Percentiles rank a stretch among this genome's conserved stretches.
Conservation (phyloP, 2,797 vertebrate species). For the Periophthalmus magnuspinnatus region DNA sequence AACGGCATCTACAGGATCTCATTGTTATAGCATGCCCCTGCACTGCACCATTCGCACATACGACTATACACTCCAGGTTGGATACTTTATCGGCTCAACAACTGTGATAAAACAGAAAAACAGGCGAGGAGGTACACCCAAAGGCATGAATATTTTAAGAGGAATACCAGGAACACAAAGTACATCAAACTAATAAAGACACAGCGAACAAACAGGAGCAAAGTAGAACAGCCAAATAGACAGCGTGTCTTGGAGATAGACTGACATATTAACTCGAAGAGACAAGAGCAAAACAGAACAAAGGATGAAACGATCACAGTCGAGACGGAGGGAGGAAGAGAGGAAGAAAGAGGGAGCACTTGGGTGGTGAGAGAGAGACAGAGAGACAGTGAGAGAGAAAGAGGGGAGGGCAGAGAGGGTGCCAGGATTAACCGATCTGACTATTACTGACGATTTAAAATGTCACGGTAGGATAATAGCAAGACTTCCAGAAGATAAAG, state of each 20-base stretch:
- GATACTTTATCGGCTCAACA: constrained; percentile 35
- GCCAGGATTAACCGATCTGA: constrained; percentile 16
- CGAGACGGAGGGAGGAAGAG: constrained; percentile 29
- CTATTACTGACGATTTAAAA: constrained; percentile 5
- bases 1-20: constrained; percentile 54
- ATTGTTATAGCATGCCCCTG: constrained; percentile 43
- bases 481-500: neutral
- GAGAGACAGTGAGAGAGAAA: constrained; percentile 36
- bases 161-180: constrained; percentile 30
- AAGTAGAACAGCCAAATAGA: constrained; percentile 58
- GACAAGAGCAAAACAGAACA: constrained; percentile 50
- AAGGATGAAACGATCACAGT: constrained; percentile 54
- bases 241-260: constrained; percentile 49
- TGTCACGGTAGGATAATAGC: constrained; percentile 4
- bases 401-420: constrained; percentile 32
- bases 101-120: constrained; percentile 22
- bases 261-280: constrained; percentile 51
- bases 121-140: constrained; percentile 35
- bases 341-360: constrained; percentile 42
- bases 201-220: constrained; percentile 39
- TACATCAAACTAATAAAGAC: constrained; percentile 41
- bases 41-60: constrained; percentile 55
- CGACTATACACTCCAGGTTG: constrained; percentile 29
- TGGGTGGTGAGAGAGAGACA: constrained; percentile 34
- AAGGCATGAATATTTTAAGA: constrained; percentile 46